phyloP scores from a whole-genome alignment of 1,140 invertebrate genomes.

The Camponotus pennsylvanicus region DNA sequence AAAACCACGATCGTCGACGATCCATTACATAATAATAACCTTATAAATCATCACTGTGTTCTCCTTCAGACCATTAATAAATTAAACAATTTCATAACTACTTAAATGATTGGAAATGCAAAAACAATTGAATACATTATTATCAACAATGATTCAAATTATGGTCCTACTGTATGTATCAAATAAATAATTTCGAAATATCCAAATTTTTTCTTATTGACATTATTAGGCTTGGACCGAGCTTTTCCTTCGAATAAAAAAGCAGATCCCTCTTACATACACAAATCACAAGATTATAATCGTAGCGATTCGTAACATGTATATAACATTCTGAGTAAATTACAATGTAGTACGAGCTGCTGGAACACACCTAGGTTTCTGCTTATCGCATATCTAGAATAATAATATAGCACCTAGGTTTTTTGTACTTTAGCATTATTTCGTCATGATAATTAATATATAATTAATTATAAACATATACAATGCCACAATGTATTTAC shows the following conservation, averaged over 20 bases:
- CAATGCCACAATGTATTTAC: conserved; percentile 84
- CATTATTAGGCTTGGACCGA: conserved; percentile 54
- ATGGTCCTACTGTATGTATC: conserved; percentile 50
- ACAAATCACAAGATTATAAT: conserved; percentile 53
- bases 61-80: conserved; percentile 5
- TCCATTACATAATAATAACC: neutral
- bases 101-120: neutral
- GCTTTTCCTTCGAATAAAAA: conserved; percentile 50
- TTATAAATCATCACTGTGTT: conserved; percentile 3
- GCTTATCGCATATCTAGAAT: conserved; percentile 81
- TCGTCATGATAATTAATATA: conserved; percentile 82
- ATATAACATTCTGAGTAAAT: conserved; percentile 62
- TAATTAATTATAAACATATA: conserved; percentile 77
- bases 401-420: conserved; percentile 86
- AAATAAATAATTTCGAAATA: conserved; percentile 34
- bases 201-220: conserved; percentile 31
- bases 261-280: conserved; percentile 27
- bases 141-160: conserved; percentile 36
- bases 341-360: conserved; percentile 75
- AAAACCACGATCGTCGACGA: conserved; percentile 13
- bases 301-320: conserved; percentile 53
- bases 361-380: conserved; percentile 78
- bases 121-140: conserved; percentile 8
- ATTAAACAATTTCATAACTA: conserved; percentile 38
- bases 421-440: conserved; percentile 86